Evolutionary conservation across 1,140 invertebrate species (phyloP).

Genomic region (Drosophila sturtevanti): DNA sequence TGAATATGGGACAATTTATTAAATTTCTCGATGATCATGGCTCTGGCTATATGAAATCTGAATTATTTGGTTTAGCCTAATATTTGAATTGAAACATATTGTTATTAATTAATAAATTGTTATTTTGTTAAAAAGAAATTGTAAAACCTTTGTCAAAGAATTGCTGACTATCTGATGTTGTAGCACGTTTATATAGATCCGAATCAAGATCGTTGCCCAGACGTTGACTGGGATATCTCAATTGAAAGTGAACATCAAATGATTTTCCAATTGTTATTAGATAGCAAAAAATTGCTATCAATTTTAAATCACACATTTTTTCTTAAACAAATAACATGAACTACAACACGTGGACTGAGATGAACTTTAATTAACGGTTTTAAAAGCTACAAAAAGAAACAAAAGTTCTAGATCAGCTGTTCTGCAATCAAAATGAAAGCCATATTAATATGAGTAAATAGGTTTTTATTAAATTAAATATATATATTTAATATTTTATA

Average conservation of each 20-base stretch:
- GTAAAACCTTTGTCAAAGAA: constrained; percentile 74
- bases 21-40: constrained; percentile 87
- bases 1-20: constrained; percentile 89
- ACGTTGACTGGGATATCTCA: constrained; percentile 48
- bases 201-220: constrained; percentile 42
- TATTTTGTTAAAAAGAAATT: constrained; percentile 14
- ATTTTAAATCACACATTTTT: constrained; percentile 50
- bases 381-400: constrained; percentile 27
- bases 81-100: too few species aligned
- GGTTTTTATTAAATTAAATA: not conserved
- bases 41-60: constrained; percentile 88
- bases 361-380: constrained; percentile 34
- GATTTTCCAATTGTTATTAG: not conserved
- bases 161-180: constrained; percentile 43
- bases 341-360: constrained; percentile 35
- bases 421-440: not conserved
- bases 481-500: constrained; percentile 26
- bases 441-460: too few species aligned
- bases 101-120: constrained; percentile 52
- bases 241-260: constrained; percentile 52
- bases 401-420: not conserved
- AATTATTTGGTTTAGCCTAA: constrained; percentile 89
- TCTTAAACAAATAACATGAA: constrained; percentile 19
- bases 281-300: constrained; percentile 38
- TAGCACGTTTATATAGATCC: constrained; percentile 56